These are phyloP conservation scores for Mormoops blainvillei DNA, from an alignment of 2,113 vertebrate species.

Conservation along the genomic window DNA sequence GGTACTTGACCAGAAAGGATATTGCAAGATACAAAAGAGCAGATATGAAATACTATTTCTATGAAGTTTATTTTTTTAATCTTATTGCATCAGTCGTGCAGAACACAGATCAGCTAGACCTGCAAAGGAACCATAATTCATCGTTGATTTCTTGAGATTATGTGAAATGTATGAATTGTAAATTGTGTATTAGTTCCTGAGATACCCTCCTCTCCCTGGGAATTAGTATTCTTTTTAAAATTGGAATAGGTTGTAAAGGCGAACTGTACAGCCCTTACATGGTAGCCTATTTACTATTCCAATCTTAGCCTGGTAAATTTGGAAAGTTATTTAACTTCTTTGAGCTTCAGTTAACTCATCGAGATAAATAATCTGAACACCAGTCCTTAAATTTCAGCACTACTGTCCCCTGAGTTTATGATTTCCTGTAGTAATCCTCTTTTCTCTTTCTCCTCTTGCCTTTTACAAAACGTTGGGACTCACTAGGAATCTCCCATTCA, in stretches of 20 bases:
- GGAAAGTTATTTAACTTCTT: not conserved
- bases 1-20: conserved; percentile 82
- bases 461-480: not conserved
- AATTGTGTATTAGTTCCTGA: not conserved
- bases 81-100: not conserved
- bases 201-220: not conserved
- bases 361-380: not conserved
- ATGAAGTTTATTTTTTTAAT: conserved; percentile 13
- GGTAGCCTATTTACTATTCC: not conserved
- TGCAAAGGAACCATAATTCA: not conserved
- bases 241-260: not conserved
- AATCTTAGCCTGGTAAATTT: not conserved
- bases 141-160: conserved; percentile 3
- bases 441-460: not conserved
- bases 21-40: conserved; percentile 67
- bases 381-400: not conserved
- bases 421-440: not conserved
- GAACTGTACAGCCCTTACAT: not conserved
- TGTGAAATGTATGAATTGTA: not conserved
- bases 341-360: not conserved
- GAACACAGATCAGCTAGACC: not conserved
- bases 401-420: not conserved
- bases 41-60: conserved; percentile 55
- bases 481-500: not conserved
- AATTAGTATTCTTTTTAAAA: not conserved